A percentile compares a stretch with the other conserved stretches of the same genome.
Conservation (phyloP, 2,113 vertebrate genomes). For the Cricetomys ansorgei region DNA sequence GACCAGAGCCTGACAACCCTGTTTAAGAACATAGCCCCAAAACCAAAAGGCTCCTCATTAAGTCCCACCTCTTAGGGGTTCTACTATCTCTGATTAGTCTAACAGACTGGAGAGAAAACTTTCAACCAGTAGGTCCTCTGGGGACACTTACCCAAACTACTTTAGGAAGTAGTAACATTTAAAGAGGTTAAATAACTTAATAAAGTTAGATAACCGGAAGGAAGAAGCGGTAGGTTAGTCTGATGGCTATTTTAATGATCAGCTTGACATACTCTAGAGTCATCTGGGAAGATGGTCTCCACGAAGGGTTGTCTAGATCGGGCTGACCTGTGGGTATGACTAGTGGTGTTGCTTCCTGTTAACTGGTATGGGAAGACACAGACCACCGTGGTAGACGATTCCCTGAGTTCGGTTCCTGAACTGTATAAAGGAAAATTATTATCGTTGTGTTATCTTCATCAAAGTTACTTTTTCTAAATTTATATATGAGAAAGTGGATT, state of each 20-base stretch:
- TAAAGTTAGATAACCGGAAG: neutral
- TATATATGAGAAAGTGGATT: slow-evolving; percentile 3
- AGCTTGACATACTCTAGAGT: neutral
- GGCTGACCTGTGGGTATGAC: neutral
- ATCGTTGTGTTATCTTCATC: neutral
- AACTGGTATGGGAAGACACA: neutral
- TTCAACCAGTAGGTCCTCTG: neutral
- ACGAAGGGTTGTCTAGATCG: neutral
- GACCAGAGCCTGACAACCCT: neutral
- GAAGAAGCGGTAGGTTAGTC: neutral
- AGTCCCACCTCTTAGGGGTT: neutral
- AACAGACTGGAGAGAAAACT: neutral
- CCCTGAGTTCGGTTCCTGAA: neutral
- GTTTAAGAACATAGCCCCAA: neutral
- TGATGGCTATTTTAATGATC: neutral
- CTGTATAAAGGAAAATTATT: neutral
- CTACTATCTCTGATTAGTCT: neutral
- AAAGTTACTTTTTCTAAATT: slow-evolving; percentile 1
- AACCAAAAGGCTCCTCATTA: neutral
- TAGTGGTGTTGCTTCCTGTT: neutral
- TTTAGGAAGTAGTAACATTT: neutral
- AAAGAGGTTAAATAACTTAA: neutral
- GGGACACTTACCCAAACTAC: neutral
- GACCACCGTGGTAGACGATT: neutral
- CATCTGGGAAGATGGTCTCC: neutral